These are phyloP conservation scores for Cirrhinus molitorella DNA, from an alignment of 2,797 vertebrate genomes.

Conservation along the genomic window DNA sequence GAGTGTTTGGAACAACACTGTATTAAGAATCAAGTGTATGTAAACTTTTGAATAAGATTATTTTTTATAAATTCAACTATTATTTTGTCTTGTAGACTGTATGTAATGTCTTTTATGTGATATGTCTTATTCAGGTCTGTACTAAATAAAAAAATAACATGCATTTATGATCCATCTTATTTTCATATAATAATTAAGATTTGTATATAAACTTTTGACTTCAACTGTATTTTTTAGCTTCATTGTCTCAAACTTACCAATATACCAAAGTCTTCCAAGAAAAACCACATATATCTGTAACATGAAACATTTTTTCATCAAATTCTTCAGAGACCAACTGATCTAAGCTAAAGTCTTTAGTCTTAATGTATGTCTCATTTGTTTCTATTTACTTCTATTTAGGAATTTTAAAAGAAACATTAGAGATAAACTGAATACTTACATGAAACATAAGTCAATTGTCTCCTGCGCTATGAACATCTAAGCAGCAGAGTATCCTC, in stretches of 20 bases:
- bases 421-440: background rate
- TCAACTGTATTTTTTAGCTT: background rate
- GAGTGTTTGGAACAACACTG: too few species aligned
- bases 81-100: too few species aligned
- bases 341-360: background rate
- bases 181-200: too few species aligned
- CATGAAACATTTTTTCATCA: too few species aligned
- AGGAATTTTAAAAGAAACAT: background rate
- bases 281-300: background rate
- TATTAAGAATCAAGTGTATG: too few species aligned
- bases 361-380: background rate
- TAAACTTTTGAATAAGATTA: too few species aligned
- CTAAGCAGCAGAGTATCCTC: background rate
- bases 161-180: too few species aligned
- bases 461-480: conserved; percentile 3
- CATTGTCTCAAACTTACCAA: background rate
- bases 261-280: background rate
- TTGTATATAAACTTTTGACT: too few species aligned
- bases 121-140: too few species aligned
- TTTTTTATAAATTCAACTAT: too few species aligned
- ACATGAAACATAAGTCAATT: conserved; percentile 3
- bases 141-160: too few species aligned
- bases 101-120: too few species aligned
- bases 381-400: background rate
- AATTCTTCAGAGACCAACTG: conserved; percentile 1